These are phyloP conservation scores for Spilosoma lubricipeda DNA, from an alignment of 2,888 invertebrate species.

Conservation along the genomic window DNA sequence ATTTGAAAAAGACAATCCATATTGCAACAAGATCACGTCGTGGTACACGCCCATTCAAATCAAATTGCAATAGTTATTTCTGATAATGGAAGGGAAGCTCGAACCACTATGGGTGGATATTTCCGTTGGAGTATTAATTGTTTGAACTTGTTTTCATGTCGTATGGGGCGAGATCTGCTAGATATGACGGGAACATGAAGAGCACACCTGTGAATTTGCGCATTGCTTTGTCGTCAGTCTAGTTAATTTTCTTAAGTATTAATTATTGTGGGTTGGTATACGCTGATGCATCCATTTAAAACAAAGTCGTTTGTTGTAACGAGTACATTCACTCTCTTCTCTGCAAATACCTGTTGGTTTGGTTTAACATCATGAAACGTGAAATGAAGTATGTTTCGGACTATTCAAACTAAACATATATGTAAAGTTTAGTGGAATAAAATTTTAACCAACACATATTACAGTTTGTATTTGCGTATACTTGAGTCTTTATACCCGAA, in stretches of 20 bases:
- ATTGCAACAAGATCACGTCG: constrained; percentile 73
- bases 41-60: constrained; percentile 70
- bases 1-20: constrained; percentile 80
- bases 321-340: constrained; percentile 68
- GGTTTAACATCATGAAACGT: no score
- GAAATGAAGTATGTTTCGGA: no score
- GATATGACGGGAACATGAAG: constrained; percentile 55
- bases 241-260: constrained; percentile 71
- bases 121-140: constrained; percentile 78
- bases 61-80: constrained; percentile 82
- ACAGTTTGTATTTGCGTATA: no score
- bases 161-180: constrained; percentile 68
- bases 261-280: constrained; percentile 72
- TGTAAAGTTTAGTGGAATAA: no score
- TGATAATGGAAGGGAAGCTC: constrained; percentile 79
- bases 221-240: constrained; percentile 67
- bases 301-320: constrained; percentile 72
- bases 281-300: constrained; percentile 71
- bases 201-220: constrained; percentile 75
- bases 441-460: no score
- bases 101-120: constrained; percentile 77
- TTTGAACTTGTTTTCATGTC: constrained; percentile 63
- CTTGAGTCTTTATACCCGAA: no score
- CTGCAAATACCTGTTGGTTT: constrained; percentile 24
- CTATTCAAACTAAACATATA: no score